These are phyloP conservation scores for Caenorhabditis becei DNA, from an alignment of 2,888 invertebrate genomes.

Conservation along the genomic window DNA sequence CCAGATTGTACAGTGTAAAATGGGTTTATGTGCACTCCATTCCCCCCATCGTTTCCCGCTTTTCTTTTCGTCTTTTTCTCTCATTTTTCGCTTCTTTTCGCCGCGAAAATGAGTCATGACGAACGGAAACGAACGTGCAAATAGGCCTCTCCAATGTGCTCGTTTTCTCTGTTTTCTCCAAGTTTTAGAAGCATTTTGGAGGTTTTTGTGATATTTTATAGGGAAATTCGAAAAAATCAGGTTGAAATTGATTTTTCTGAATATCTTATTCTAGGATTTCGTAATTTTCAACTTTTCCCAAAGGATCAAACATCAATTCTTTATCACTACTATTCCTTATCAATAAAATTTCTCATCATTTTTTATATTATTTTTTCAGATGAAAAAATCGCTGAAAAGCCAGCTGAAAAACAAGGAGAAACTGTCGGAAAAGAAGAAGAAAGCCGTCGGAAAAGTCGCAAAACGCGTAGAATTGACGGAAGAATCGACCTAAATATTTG, in stretches of 20 bases:
- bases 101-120: not conserved
- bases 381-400: constrained; percentile 48
- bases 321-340: too few species aligned
- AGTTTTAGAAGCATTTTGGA: not conserved
- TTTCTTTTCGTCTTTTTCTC: not conserved
- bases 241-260: too few species aligned
- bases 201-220: not conserved
- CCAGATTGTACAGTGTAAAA: too few species aligned
- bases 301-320: too few species aligned
- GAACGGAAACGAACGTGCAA: not conserved
- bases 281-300: too few species aligned
- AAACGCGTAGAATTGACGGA: constrained; percentile 4
- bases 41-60: too few species aligned
- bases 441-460: not conserved
- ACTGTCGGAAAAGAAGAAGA: constrained; percentile 21
- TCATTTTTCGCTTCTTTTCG: not conserved
- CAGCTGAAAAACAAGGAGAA: constrained; percentile 39
- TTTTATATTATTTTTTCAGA: constrained; percentile 24
- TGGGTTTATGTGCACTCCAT: too few species aligned
- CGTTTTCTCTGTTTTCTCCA: not conserved
- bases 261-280: too few species aligned
- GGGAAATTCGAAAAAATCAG: too few species aligned
- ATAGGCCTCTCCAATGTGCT: not conserved
- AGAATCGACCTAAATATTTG: not conserved
- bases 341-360: too few species aligned